phyloP scores from a whole-genome alignment of 2,797 vertebrate species.

The Holocentrus rufus region DNA sequence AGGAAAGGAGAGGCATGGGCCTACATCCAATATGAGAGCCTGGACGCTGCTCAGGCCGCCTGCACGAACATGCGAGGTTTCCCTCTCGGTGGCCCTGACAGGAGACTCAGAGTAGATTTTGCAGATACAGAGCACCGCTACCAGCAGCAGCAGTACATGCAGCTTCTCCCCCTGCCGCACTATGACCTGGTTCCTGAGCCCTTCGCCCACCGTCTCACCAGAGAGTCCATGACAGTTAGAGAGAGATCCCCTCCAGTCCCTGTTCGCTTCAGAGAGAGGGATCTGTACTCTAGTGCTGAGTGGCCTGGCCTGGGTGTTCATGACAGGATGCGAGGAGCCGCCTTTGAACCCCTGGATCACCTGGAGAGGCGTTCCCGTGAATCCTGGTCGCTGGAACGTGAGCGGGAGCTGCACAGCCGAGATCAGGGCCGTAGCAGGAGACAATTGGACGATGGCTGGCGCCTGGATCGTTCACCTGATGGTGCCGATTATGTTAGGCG shows the following conservation, averaged over 20 bases:
- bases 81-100: conserved; percentile 92
- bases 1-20: conserved; percentile 97
- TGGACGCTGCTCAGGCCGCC: conserved; percentile 96
- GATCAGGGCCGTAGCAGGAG: conserved; percentile 89
- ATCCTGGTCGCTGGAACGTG: conserved; percentile 87
- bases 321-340: conserved; percentile 86
- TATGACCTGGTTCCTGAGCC: conserved; percentile 90
- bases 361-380: conserved; percentile 86
- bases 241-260: conserved; percentile 89
- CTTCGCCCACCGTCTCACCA: conserved; percentile 87
- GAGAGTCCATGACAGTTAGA: conserved; percentile 87
- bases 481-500: conserved; percentile 83
- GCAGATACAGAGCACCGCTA: conserved; percentile 95
- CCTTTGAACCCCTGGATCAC: conserved; percentile 88
- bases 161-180: conserved; percentile 88
- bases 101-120: conserved; percentile 96
- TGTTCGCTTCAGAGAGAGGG: conserved; percentile 91
- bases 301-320: conserved; percentile 89
- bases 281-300: conserved; percentile 86
- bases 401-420: conserved; percentile 87
- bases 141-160: conserved; percentile 88
- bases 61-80: conserved; percentile 97
- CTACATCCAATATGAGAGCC: conserved; percentile 98
- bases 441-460: conserved; percentile 86
- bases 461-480: conserved; percentile 90